Base-by-base conservation (phyloP, 2,113 vertebrate genomes). In the Siniperca chuatsi region DNA sequence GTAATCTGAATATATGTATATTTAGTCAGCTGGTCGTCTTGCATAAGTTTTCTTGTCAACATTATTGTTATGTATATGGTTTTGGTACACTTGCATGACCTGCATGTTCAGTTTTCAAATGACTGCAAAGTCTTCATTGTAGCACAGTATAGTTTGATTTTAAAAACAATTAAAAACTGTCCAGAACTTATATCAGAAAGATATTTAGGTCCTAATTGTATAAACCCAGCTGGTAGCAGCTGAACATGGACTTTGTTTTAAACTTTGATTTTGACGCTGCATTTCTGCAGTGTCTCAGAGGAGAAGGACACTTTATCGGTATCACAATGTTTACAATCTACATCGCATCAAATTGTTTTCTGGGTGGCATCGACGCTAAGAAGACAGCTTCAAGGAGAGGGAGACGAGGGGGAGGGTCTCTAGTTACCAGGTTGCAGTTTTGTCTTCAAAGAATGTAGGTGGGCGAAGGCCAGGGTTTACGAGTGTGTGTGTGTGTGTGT, bases 371-470 rank as follows among this genome's bases (percentile, higher is more conserved):
- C 48, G 5, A 46, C 0, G 18, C 10, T 6, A 7, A 46, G 44
- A 50, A 35, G 37, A 29, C 4, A 5, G 25, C 54, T 55, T 55
- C 13, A 20, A 54, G 23, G 58, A 9, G 16, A 1, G 8, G 12
- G 20, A 1, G 20, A 0, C n/a, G 23, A 7, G 83, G 64, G 48
- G 37, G 66, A 16, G 72, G 61, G 37, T 46, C 82, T 86, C 42
- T 11, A 10, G 85, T 89, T 88, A 75, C 76, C 88, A 90, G 87
- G 85, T 87, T 69, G 46, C 73, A 76, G 78, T 79, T 86, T 81
- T 73, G 80, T 87, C 66, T 55, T 72, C 54, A 90, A 85, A 85
- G 88, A 90, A 90, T 87, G 81, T 89, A 88, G 88, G 91, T 87
- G 76, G 81, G 84, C 84, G 71, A 9, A 70, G 73, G 86, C 50